Conservation (phyloP, 2,797 vertebrate species). For the Microchirus variegatus region DNA sequence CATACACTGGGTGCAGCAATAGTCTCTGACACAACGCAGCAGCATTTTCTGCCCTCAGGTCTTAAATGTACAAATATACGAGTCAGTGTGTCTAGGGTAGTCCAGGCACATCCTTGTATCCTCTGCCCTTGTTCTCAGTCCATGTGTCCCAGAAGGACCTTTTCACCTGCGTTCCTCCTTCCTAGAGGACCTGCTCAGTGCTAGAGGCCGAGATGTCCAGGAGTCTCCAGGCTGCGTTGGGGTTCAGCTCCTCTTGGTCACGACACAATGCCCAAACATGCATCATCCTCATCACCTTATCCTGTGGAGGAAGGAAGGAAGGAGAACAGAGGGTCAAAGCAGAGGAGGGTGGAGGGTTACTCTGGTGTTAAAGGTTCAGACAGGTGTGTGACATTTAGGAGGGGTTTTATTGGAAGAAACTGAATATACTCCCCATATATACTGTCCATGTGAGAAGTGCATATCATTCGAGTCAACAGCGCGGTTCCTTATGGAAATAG, state of each 20-base stretch:
- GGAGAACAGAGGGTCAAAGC: slow-evolving; percentile 22
- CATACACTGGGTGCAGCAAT: slow-evolving; percentile 18
- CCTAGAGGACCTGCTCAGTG: slow-evolving; percentile 87
- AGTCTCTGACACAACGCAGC: slow-evolving; percentile 34
- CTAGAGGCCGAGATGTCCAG: slow-evolving; percentile 95
- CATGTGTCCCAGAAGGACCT: slow-evolving; percentile 11
- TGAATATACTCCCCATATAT: no score
- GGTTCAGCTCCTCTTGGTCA: slow-evolving; percentile 96
- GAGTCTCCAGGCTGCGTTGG: slow-evolving; percentile 92
- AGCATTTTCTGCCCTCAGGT: slow-evolving; percentile 21
- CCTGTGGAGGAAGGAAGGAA: slow-evolving; percentile 75
- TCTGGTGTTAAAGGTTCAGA: no score
- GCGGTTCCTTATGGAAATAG: no score
- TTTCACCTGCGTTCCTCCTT: slow-evolving; percentile 16
- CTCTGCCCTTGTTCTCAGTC: slow-evolving; percentile 20
- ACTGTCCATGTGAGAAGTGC: no score
- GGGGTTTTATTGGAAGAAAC: no score
- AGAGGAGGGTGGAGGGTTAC: neutral
- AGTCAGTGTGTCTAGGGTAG: slow-evolving; percentile 30
- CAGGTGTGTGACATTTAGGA: no score
- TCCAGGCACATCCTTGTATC: slow-evolving; percentile 32
- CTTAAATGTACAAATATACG: slow-evolving; percentile 9
- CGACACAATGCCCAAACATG: slow-evolving; percentile 96
- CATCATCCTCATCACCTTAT: slow-evolving; percentile 93
- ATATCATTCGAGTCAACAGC: no score